These are phyloP conservation scores for Steinernema khuongi DNA, from an alignment of 1,140 invertebrate species.

Conservation along the genomic window DNA sequence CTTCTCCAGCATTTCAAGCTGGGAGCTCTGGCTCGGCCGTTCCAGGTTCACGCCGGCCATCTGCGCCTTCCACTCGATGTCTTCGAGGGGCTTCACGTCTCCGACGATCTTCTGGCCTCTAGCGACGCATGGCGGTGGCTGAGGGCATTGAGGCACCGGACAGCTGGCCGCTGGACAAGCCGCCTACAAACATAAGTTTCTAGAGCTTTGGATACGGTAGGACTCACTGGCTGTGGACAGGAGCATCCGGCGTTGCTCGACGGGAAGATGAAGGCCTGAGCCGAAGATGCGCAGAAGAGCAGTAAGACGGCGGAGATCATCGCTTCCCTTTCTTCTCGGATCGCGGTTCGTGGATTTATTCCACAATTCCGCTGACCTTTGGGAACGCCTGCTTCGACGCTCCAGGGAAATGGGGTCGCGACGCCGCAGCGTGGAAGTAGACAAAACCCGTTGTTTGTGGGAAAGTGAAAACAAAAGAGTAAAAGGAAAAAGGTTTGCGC, in stretches of 20 bases:
- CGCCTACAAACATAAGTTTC: no score
- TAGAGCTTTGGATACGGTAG: no score
- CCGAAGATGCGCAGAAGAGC: neutral
- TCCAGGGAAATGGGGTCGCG: neutral
- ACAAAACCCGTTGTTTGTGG: neutral
- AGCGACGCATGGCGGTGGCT: neutral
- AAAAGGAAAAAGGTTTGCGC: neutral
- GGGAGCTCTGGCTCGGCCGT: neutral
- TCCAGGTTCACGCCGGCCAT: neutral
- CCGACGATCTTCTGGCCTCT: conserved; percentile 1
- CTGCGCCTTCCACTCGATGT: neutral
- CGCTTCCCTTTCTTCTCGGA: neutral
- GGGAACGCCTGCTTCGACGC: neutral
- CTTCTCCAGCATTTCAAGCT: neutral
- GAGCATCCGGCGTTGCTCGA: neutral
- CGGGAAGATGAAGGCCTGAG: neutral
- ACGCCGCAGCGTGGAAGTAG: neutral
- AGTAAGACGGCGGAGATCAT: neutral
- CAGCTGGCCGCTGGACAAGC: neutral
- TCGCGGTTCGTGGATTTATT: conserved; percentile 4
- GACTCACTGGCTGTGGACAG: neutral
- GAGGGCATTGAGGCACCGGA: neutral
- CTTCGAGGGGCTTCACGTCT: neutral
- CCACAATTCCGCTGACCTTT: neutral
- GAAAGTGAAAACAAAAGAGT: conserved; percentile 13